Base-by-base conservation (phyloP, 2,113 vertebrate species). In the Pogona vitticeps region DNA sequence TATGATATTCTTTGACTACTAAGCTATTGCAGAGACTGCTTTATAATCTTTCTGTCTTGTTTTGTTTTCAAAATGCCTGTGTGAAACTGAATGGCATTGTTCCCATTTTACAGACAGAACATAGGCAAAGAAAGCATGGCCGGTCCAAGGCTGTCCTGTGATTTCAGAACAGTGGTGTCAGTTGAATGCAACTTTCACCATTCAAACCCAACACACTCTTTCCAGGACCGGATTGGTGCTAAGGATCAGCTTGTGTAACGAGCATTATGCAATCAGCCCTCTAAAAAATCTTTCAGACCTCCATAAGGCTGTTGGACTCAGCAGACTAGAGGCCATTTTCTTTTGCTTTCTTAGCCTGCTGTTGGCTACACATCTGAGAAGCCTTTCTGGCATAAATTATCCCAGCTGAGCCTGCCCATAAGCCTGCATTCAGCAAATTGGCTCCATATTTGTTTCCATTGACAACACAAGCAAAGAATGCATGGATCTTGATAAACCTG, bases 381-480 rank as follows among this genome's bases (percentile, higher is more conserved):
- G 73, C 63, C n/a, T 68, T 12, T 9, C 79, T 13, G 73, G 70
- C 59, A 12, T 80, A 81, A 81, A 73, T 86, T 86, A 73, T 86
- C 85, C 52, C 72, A 86, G 46, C 28, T 72, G 52, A 80, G 52
- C 31, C 89, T 59, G 75, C 56, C 76, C 72, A 58, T 38, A 14
- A 75, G 59, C 31, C 70, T 42, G n/a, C 13, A 5, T 46, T 79
- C 31, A 42, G 71, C 33, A 84, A 87, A 76, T 46, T 52, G 21
- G 28, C 82, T 92, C 72, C 76, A 76, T n/a, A 3, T 80, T 88
- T 80, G 77, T 78, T 72, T 6, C 6, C 31, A 65, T 14, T 85
- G 70, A 40, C 68, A 82, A 83, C 13, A 36, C n/a, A 61, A 3
- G 67, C 38, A 10, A 84, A 90, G 80, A 89, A 58, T 46, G 70